Base-by-base conservation (phyloP, 92 coral and sea anemone genomes). In the Parazoanthus swiftii region DNA sequence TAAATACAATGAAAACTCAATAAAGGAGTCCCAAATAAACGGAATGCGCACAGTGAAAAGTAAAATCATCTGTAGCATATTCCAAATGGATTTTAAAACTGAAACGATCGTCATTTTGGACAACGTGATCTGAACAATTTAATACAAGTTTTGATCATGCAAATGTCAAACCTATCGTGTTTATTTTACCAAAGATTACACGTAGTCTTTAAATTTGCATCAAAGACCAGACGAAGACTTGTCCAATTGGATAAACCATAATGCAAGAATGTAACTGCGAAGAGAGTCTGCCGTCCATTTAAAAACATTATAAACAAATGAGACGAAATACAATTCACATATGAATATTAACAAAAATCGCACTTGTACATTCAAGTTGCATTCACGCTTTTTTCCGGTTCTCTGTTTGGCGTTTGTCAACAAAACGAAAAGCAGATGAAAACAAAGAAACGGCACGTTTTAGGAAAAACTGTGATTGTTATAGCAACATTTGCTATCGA, bases 361-460 rank as follows among this genome's bases (percentile, higher is more conserved):
- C 46, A n/a, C 23, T 38, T 76, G 3, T 38, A 46, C 16, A 84
- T 84, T 70, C 63, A 73, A 44, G 18, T 10, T 80, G 38, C 9
- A 20, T 70, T 26, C 39, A 44, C 35, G 42, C 39, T 79, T 84
- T 84, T 29, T 84, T 71, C 86, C 76, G 77, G 77, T 67, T 2
- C 63, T 71, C 67, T 84, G 87, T 84, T 48, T 72, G 44, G 26
- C 42, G 39, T 43, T 43, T 71, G 77, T 68, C 65, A 83, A 70
- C 63, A 44, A 42, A 66, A 68, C 59, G 2, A 33, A 23, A 29
- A 51, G 54, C 77, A 43, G 56, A 71, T 46, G 7, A 16, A 84
- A 4, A 42, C 77, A 82, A 82, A 67, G 39, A 84, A 33, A 29
- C 18, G 42, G 67, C 5, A 71, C 78, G 63, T 46, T 44, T 70